These are phyloP conservation scores for Tanaodytes sp. DNA, from an alignment of 2,888 invertebrate genomes.

Conservation along the genomic window DNA sequence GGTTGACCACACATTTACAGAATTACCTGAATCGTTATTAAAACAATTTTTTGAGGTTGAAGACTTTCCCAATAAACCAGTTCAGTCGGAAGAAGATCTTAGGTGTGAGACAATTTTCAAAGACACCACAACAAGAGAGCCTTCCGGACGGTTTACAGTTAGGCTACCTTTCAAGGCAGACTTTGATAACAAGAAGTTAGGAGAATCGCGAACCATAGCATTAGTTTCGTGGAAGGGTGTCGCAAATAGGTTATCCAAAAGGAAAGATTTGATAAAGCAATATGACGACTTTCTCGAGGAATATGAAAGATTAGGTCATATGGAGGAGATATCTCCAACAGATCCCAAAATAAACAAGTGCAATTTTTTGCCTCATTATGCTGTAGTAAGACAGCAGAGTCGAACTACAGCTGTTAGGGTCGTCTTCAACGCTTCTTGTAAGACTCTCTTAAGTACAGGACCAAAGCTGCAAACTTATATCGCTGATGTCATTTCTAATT, in stretches of 20 bases:
- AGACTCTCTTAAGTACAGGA: constrained; percentile 3
- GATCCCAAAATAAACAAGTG: neutral
- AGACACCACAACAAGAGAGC: neutral
- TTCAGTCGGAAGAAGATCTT: neutral
- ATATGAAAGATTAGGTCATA: neutral
- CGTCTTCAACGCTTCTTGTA: constrained; percentile 34
- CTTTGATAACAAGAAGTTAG: neutral
- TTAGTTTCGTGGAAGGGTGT: neutral
- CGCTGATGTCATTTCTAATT: neutral
- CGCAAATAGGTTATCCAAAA: neutral
- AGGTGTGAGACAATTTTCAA: neutral
- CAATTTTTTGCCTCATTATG: constrained; percentile 7
- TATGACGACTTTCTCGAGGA: neutral
- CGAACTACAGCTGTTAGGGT: constrained; percentile 6
- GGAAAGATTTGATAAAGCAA: neutral
- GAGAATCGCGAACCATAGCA: neutral
- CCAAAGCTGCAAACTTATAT: constrained; percentile 14
- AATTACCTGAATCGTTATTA: neutral
- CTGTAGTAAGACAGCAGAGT: neutral
- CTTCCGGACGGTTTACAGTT: neutral
- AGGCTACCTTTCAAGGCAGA: neutral
- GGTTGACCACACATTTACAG: neutral
- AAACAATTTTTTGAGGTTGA: neutral
- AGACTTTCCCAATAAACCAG: neutral
- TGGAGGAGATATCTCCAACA: neutral